Base-by-base conservation (phyloP, 1,140 invertebrate genomes). In the Apolygus lucorum region DNA sequence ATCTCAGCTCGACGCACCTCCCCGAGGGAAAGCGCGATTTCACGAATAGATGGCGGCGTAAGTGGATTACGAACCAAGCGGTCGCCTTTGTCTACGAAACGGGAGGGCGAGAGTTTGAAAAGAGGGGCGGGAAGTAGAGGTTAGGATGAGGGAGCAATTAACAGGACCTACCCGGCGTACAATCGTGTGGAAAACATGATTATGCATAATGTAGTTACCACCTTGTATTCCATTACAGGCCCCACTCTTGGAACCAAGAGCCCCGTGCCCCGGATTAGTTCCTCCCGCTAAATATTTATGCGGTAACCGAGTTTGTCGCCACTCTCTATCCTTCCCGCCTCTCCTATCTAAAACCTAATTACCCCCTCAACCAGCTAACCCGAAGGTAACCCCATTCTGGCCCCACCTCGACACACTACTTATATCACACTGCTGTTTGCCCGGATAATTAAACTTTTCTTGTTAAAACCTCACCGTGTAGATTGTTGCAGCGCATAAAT, bases 131-230 rank as follows among this genome's bases (percentile, higher is more conserved):
- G 22, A 59, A 21, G 54, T 11, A 14, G 54, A 21, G 22, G 22
- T n/a, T n/a, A 59, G 54, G 54, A 13, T 13, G 22, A 59, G 54
- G 22, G 54, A 59, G 54, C 54, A 59, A 59, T 59, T 59, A 59
- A 59, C 54, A 24, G 54, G 54, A 24, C 54, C 54, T 17, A 59
- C 13, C 54, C 54, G 54, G 64, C 14, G 64, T 28, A 66, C 27
- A 66, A 66, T 66, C 64, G 64, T 66, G 64, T 66, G 64, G 64
- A 66, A 66, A 66, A 66, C 64, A 66, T 66, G 64, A 66, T 66
- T 66, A 66, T 66, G 64, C 64, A 66, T 66, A 66, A 66, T 66
- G 64, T 66, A 66, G 29, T 59, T 59, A 59, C 29, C 64, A 66
- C 64, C 64, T 66, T 66, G 64, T 66, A 66, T 66, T 66, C 64